These are phyloP conservation scores for Ophiodon elongatus DNA, from an alignment of 2,113 vertebrate genomes.

Conservation along the genomic window DNA sequence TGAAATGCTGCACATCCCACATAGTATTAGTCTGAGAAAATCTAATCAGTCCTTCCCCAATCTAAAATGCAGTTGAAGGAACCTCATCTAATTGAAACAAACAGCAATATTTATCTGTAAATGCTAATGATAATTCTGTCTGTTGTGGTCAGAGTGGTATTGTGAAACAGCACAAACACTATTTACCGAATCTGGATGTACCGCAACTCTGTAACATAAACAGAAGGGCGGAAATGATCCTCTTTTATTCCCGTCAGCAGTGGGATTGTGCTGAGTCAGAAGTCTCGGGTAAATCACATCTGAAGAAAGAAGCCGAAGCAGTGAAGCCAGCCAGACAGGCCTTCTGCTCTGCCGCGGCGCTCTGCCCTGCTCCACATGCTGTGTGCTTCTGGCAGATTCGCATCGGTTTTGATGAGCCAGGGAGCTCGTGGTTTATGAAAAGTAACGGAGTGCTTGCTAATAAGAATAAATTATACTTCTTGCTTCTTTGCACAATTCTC, in stretches of 20 bases:
- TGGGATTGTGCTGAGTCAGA: constrained; percentile 70
- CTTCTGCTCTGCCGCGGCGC: constrained; percentile 24
- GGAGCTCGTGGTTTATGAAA: constrained; percentile 47
- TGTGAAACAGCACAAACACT: not conserved
- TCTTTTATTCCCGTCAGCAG: constrained; percentile 49
- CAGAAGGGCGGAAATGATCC: constrained; percentile 37
- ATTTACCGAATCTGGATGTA: not conserved
- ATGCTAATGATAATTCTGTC: not conserved
- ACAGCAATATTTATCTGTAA: constrained; percentile 13
- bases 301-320: constrained; percentile 28
- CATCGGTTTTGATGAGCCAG: constrained; percentile 39
- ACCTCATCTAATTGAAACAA: not conserved
- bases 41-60: not conserved
- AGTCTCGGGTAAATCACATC: constrained; percentile 33
- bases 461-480: constrained; percentile 27
- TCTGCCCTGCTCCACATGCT: constrained; percentile 27
- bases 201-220: constrained; percentile 30
- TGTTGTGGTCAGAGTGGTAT: not conserved
- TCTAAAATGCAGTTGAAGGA: not conserved
- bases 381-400: constrained; percentile 25
- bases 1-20: not conserved
- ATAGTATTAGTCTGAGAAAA: not conserved
- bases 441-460: not conserved
- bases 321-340: constrained; percentile 31
- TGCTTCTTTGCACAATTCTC: constrained; percentile 31